Conservation (phyloP, 2,113 vertebrate genomes). For the Chaenogobius annularis region DNA sequence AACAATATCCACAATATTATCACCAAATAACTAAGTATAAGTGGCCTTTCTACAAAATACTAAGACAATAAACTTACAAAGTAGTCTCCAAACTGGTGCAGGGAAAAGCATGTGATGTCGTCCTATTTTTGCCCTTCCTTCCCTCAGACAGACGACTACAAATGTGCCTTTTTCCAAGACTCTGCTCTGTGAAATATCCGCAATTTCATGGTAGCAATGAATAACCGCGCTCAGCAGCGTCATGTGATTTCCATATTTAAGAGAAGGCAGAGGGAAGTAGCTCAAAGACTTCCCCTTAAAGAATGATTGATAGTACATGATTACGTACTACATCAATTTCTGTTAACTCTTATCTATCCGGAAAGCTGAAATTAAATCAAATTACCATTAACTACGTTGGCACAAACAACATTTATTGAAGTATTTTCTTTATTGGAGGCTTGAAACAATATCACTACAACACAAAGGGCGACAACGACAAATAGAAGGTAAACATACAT, state of each 20-base stretch:
- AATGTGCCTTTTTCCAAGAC: slow-evolving; percentile 12
- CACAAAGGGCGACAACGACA: too few species aligned
- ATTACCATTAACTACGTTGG: neutral
- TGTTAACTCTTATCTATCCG: neutral
- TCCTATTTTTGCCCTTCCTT: slow-evolving; percentile 11
- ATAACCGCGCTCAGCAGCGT: slow-evolving; percentile 20
- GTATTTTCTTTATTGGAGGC: too few species aligned
- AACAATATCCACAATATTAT: too few species aligned
- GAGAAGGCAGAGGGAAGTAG: slow-evolving; percentile 45
- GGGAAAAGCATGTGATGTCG: slow-evolving; percentile 27
- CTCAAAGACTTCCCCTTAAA: slow-evolving; percentile 38
- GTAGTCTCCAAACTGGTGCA: neutral
- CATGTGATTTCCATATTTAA: slow-evolving; percentile 56
- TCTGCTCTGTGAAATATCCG: slow-evolving; percentile 19
- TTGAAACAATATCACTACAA: too few species aligned
- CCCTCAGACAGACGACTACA: neutral
- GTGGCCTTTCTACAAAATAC: too few species aligned
- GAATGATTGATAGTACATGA: neutral
- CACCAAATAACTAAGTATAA: too few species aligned
- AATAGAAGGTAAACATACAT: too few species aligned
- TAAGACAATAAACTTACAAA: slow-evolving; percentile 4
- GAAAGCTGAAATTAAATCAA: neutral
- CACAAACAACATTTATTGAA: too few species aligned
- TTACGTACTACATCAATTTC: neutral
- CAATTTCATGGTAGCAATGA: slow-evolving; percentile 31